Base-by-base conservation (phyloP, 2,113 vertebrate genomes). In the Hippopotamus amphibius region DNA sequence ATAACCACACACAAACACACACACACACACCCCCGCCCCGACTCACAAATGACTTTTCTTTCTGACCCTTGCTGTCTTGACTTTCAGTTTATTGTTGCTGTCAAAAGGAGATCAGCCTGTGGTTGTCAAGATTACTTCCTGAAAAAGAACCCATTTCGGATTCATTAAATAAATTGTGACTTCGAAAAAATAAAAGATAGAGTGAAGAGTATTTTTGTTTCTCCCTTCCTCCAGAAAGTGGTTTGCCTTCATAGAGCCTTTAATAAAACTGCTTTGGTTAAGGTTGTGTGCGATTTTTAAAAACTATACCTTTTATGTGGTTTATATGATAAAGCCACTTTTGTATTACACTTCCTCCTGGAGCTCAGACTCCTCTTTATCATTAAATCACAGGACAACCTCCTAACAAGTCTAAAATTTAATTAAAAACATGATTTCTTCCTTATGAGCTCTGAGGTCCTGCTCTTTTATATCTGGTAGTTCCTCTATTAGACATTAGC, bases 91-190 rank as follows among this genome's bases (percentile, higher is more conserved):
- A 96, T 98, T 97, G 76, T 92, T 97, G 76, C 61, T 97, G 95
- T 97, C 90, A 96, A 92, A 96, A 63, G 72, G 53, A 82, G 88
- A 97, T 90, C 97, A 97, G 97, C 66, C 21, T 76, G 13, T 87
- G 91, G 93, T 98, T 98, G 30, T 63, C 87, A 97, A 80, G 97
- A 96, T 95, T 50, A 80, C 11, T 91, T 98, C 95, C 93, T 97
- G 91, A 95, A 88, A 97, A 96, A 53, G 19, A 4, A 84, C 92
- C 43, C 30, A 61, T 97, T 97, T 97, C 55, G 33, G 97, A 93
- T 83, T 96, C 24, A 97, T 97, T 94, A 94, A 37, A 68, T 96
- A 86, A 95, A 95, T 96, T 10, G 14, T 98, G 93, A 90, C 43
- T 96, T 94, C 90, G 86, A 89, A 97, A 96, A 93, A 89, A 93